Conservation (phyloP, 1,140 invertebrate genomes). For the Scaptomyza hsui region DNA sequence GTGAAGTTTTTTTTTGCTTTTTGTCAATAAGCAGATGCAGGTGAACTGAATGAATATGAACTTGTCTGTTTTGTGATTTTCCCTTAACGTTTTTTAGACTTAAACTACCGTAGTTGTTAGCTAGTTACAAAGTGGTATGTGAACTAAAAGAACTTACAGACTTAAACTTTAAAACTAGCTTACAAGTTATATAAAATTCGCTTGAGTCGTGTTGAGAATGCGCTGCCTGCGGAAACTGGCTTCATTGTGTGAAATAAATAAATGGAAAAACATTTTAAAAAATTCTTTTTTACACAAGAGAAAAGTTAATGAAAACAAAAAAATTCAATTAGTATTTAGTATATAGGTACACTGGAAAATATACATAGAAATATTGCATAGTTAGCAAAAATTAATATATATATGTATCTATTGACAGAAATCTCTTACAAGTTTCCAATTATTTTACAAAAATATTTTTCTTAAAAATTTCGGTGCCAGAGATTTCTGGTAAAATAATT, state of each 20-base stretch:
- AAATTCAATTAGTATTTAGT: constrained; percentile 15
- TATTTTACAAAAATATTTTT: background rate
- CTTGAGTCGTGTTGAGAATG: background rate
- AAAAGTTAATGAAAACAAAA: constrained; percentile 14
- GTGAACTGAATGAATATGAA: constrained; percentile 45
- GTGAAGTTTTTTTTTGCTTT: constrained; percentile 1
- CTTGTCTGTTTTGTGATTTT: constrained; percentile 14
- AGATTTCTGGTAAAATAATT: constrained; percentile 6
- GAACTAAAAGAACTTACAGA: constrained; percentile 30
- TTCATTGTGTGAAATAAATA: constrained; percentile 9
- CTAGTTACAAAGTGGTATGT: constrained; percentile 18
- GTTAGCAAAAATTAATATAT: constrained; percentile 28
- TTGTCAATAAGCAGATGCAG: constrained; percentile 26
- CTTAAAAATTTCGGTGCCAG: constrained; percentile 6
- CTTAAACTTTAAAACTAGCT: constrained; percentile 26
- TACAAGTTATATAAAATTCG: constrained; percentile 20
- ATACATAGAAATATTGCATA: constrained; percentile 30
- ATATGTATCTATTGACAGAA: constrained; percentile 13
- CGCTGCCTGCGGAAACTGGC: constrained; percentile 4
- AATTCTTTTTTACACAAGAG: constrained; percentile 4
- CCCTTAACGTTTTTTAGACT: constrained; percentile 3
- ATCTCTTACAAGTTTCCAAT: constrained; percentile 5
- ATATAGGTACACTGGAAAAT: constrained; percentile 26
- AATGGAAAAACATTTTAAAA: constrained; percentile 1
- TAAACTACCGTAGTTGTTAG: constrained; percentile 17